Conservation (phyloP, 1,140 invertebrate genomes). For the Thrips palmi region DNA sequence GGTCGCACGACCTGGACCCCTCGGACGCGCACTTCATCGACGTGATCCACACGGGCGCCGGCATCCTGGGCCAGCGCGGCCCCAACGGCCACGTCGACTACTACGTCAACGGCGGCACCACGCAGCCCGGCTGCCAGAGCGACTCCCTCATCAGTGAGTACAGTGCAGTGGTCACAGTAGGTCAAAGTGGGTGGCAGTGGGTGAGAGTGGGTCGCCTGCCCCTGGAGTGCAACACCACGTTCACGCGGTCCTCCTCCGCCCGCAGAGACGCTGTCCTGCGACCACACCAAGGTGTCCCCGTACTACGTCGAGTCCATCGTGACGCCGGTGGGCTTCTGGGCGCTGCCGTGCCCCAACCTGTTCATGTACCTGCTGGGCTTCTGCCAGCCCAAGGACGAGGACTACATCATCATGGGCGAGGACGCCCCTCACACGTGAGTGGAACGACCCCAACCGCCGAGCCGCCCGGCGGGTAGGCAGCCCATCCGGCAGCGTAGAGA, state of each 20-base stretch:
- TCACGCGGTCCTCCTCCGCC: no score
- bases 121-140: slow-evolving; percentile 67
- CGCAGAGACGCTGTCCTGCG: slow-evolving; percentile 63
- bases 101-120: slow-evolving; percentile 75
- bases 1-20: slow-evolving; percentile 61
- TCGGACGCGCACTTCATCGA: slow-evolving; percentile 75
- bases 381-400: slow-evolving; percentile 52
- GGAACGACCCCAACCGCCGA: slow-evolving; percentile 1
- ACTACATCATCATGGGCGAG: slow-evolving; percentile 69
- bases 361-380: slow-evolving; percentile 63
- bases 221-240: no score
- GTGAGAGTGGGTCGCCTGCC: no score
- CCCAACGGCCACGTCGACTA: slow-evolving; percentile 76
- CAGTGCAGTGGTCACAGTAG: no score
- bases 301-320: slow-evolving; percentile 76
- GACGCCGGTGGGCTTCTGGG: slow-evolving; percentile 56
- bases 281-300: slow-evolving; percentile 72
- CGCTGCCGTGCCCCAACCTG: slow-evolving; percentile 58
- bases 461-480: no score
- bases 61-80: slow-evolving; percentile 66
- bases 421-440: slow-evolving; percentile 51
- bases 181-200: no score
- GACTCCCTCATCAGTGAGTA: slow-evolving; percentile 58
- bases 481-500: neutral
- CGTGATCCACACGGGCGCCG: slow-evolving; percentile 73